A percentile compares a stretch with the other conserved stretches of the same genome.
These are phyloP conservation scores for Ostrea denselamellosa DNA, from an alignment of 1,140 invertebrate genomes.

Conservation along the genomic window DNA sequence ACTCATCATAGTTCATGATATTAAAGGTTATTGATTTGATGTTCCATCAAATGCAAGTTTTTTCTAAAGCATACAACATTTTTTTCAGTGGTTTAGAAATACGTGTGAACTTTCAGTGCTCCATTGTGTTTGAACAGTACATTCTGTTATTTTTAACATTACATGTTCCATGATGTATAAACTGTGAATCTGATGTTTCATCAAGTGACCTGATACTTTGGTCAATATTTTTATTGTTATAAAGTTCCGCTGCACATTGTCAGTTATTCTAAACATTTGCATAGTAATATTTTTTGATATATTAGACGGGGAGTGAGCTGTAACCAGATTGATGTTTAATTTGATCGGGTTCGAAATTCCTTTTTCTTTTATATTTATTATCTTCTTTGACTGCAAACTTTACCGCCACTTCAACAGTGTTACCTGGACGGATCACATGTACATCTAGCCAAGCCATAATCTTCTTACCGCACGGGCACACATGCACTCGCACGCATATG, in stretches of 20 bases:
- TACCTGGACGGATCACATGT: neutral
- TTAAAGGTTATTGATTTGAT: too few species aligned
- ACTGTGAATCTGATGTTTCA: neutral
- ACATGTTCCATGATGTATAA: neutral
- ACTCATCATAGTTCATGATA: too few species aligned
- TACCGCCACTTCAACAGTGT: neutral
- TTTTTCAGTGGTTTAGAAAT: too few species aligned
- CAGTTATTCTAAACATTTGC: neutral
- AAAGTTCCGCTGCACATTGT: neutral
- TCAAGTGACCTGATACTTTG: neutral
- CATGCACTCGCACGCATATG: too few species aligned
- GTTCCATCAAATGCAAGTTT: too few species aligned
- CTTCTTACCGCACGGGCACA: neutral
- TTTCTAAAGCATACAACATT: too few species aligned
- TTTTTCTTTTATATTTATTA: neutral
- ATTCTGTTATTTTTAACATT: neutral
- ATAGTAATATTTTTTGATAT: neutral
- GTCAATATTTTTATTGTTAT: neutral
- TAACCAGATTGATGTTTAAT: neutral
- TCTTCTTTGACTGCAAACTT: neutral
- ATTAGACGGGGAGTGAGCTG: neutral
- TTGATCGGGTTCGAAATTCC: neutral
- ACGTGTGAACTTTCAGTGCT: too few species aligned
- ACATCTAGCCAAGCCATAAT: neutral
- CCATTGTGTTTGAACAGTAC: too few species aligned